Evolutionary conservation across 2,113 vertebrate species (phyloP).

Genomic region (Pitta sordida): DNA sequence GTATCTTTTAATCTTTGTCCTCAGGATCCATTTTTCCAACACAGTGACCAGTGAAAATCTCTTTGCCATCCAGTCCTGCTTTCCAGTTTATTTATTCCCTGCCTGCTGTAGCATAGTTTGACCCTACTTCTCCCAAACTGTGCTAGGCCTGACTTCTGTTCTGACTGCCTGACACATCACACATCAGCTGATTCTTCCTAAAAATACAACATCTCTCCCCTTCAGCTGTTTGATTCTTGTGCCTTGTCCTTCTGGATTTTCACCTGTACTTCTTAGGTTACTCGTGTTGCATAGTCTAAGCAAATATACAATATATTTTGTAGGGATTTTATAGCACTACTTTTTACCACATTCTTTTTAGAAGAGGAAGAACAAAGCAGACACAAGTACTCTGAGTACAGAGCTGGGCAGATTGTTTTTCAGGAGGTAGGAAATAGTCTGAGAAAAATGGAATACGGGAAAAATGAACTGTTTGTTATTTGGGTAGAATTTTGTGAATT

Average conservation of each 20-base stretch:
- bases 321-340: neutral
- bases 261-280: neutral
- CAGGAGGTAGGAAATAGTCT: neutral
- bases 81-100: neutral
- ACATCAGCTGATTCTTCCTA: neutral
- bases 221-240: neutral
- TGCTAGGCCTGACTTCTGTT: neutral
- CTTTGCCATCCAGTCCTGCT: neutral
- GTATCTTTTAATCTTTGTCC: neutral
- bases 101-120: neutral
- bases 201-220: neutral
- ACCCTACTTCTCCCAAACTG: neutral
- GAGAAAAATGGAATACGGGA: neutral
- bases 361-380: neutral
- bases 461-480: neutral
- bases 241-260: neutral
- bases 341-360: neutral
- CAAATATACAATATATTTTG: neutral
- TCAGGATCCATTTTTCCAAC: neutral
- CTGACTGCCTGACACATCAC: neutral
- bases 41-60: neutral
- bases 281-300: neutral
- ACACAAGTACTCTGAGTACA: neutral
- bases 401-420: neutral
- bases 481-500: neutral